A percentile compares a stretch with the other conserved stretches of the same genome.
Evolutionary conservation across 2,797 vertebrate genomes (phyloP).

Genomic region (Paguma larvata): DNA sequence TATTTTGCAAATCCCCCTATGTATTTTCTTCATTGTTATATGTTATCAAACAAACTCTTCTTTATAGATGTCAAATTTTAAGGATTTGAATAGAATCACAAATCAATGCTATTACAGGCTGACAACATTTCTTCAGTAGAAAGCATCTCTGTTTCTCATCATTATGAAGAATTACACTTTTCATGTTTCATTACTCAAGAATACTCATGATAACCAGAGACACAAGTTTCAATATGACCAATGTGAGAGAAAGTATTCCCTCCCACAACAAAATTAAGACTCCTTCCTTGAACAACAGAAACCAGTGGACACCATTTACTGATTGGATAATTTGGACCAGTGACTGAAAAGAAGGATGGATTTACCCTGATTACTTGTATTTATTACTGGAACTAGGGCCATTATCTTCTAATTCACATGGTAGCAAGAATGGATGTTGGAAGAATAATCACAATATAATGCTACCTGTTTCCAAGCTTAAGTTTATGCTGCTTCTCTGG

Average conservation of each 20-base stretch:
- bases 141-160: constrained; percentile 74
- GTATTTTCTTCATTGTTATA: constrained; percentile 77
- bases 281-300: background rate
- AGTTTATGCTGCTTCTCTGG: background rate
- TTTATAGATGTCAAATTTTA: constrained; percentile 81
- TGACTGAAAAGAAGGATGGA: background rate
- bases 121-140: constrained; percentile 78
- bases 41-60: constrained; percentile 77
- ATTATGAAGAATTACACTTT: constrained; percentile 80
- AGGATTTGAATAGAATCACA: constrained; percentile 79
- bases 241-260: background rate
- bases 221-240: background rate
- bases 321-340: background rate
- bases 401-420: background rate
- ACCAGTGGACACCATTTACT: background rate
- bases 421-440: background rate
- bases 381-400: background rate
- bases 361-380: background rate
- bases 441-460: background rate
- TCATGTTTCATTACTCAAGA: constrained; percentile 61
- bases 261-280: background rate
- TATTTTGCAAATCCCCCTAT: constrained; percentile 24
- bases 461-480: background rate
- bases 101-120: constrained; percentile 81
- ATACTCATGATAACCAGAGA: background rate